Evolutionary conservation across 2,888 invertebrate species (phyloP).

Genomic region (Atrina japonica): DNA sequence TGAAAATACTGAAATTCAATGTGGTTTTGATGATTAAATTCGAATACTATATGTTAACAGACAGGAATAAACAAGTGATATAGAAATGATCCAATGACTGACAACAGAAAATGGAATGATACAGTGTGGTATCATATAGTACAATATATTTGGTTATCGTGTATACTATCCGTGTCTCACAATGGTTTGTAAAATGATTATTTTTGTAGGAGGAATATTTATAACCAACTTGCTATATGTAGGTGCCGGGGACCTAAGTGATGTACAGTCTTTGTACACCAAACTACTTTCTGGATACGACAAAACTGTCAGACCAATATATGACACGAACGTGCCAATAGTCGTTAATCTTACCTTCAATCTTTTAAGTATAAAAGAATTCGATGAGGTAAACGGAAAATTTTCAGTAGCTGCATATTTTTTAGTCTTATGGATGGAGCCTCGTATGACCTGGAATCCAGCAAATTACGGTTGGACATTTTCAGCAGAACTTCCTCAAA

Average conservation of each 20-base stretch:
- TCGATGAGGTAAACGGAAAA: constrained; percentile 49
- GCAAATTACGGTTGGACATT: constrained; percentile 30
- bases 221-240: too few species aligned
- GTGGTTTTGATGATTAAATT: too few species aligned
- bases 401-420: constrained; percentile 44
- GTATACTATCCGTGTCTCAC: too few species aligned
- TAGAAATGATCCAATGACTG: too few species aligned
- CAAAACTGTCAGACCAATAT: constrained; percentile 29
- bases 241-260: neutral
- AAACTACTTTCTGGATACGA: constrained; percentile 33
- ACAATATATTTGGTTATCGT: too few species aligned
- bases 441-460: constrained; percentile 46
- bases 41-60: too few species aligned
- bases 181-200: too few species aligned
- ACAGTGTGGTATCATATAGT: too few species aligned
- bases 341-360: constrained; percentile 38
- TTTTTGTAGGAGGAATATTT: too few species aligned
- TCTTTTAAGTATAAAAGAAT: constrained; percentile 45
- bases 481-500: constrained; percentile 19
- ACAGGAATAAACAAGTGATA: too few species aligned
- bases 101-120: too few species aligned
- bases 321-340: constrained; percentile 28
- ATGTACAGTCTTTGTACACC: constrained; percentile 29
- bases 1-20: too few species aligned
- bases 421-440: constrained; percentile 43